These are phyloP conservation scores for Labrus mixtus DNA, from an alignment of 2,113 vertebrate species.

Conservation along the genomic window DNA sequence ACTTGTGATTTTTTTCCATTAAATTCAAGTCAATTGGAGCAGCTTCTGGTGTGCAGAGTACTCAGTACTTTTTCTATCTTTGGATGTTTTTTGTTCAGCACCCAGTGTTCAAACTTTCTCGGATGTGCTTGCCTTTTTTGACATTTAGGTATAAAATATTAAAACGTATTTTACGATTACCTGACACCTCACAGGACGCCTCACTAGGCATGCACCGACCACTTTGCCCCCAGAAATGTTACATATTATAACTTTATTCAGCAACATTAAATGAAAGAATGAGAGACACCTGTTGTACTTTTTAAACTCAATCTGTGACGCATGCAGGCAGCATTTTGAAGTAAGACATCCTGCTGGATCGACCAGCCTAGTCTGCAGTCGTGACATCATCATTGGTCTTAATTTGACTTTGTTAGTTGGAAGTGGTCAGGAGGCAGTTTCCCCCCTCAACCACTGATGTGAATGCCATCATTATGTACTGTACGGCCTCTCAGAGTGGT, in stretches of 20 bases:
- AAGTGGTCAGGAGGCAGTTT: conserved; percentile 76
- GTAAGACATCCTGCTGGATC: conserved; percentile 44
- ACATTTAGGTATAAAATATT: too few relatives aligned
- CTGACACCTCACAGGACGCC: too few relatives aligned
- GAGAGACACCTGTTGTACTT: conserved; percentile 9
- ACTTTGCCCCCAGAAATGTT: too few relatives aligned
- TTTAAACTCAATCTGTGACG: not conserved
- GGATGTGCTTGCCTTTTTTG: too few relatives aligned
- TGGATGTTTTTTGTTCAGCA: too few relatives aligned
- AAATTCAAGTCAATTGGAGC: too few relatives aligned
- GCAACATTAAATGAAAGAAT: not conserved
- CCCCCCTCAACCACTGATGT: conserved; percentile 73
- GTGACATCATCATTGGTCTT: conserved; percentile 68
- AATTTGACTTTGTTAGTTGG: conserved; percentile 75
- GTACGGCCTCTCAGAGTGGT: conserved; percentile 62
- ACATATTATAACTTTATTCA: not conserved
- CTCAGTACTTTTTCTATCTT: too few relatives aligned
- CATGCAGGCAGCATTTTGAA: conserved; percentile 31
- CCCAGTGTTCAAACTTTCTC: too few relatives aligned
- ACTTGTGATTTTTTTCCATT: too few relatives aligned
- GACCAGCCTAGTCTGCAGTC: conserved; percentile 33
- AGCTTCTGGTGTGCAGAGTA: too few relatives aligned
- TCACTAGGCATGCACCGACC: too few relatives aligned
- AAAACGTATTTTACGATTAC: too few relatives aligned
- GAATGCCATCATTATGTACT: conserved; percentile 77